phyloP scores from a whole-genome alignment of 2,797 vertebrate species.

The Apogon hyalosoma region DNA sequence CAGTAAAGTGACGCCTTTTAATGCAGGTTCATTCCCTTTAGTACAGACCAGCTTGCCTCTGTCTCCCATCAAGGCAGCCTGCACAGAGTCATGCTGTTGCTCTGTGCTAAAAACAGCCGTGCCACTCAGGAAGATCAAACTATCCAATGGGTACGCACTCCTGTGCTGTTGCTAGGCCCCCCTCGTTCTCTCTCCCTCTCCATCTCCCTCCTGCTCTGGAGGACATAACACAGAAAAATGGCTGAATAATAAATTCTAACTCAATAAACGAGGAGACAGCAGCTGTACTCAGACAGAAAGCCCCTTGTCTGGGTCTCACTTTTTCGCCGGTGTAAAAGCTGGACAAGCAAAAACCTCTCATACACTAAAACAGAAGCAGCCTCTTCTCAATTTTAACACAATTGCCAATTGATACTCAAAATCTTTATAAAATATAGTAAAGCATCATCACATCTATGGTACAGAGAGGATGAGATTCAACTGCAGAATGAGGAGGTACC shows the following conservation, averaged over 20 bases:
- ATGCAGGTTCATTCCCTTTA: conserved; percentile 41
- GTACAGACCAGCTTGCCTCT: conserved; percentile 54
- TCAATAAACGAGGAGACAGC: conserved; percentile 83
- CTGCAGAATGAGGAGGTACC: too few relatives aligned
- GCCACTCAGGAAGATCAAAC: conserved; percentile 83
- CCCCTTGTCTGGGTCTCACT: conserved; percentile 73
- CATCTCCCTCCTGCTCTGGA: conserved; percentile 74
- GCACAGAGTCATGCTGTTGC: conserved; percentile 74
- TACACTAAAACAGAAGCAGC: conserved; percentile 27
- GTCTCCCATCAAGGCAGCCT: conserved; percentile 62
- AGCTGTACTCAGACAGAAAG: conserved; percentile 81
- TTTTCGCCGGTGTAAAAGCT: conserved; percentile 54
- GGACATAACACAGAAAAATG: conserved; percentile 84
- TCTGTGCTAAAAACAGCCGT: conserved; percentile 80
- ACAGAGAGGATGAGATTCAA: too few relatives aligned
- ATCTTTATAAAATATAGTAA: conserved; percentile 31
- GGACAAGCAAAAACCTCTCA: conserved; percentile 38
- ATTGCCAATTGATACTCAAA: conserved; percentile 19
- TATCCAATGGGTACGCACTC: conserved; percentile 80
- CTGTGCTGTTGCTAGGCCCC: conserved; percentile 83
- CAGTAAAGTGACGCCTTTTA: conserved; percentile 52
- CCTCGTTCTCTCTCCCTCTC: conserved; percentile 63
- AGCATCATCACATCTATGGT: conserved; percentile 26
- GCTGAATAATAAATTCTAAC: conserved; percentile 86
- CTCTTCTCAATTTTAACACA: conserved; percentile 38